phyloP scores from a whole-genome alignment of 2,888 invertebrate species.

The Lepidocyrtoides sp. region DNA sequence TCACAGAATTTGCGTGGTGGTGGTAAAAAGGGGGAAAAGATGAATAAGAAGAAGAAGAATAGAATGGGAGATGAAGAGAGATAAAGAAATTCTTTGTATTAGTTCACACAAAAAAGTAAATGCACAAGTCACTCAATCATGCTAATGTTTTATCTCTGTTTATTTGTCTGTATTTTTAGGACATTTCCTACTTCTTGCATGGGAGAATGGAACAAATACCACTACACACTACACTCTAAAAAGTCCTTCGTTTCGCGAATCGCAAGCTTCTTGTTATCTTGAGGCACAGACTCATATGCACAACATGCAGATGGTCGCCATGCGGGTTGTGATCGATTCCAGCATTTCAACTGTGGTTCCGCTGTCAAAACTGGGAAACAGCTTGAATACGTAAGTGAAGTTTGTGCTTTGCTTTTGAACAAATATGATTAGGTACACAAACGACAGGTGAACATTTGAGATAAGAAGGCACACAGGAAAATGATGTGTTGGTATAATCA shows the following conservation, averaged over 20 bases:
- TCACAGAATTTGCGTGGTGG: no score
- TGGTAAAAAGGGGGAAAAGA: background rate
- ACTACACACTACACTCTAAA: constrained; percentile 86
- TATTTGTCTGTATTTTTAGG: constrained; percentile 87
- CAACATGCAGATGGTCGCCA: constrained; percentile 87
- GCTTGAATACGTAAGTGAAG: constrained; percentile 86
- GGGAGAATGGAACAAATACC: constrained; percentile 85
- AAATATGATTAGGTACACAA: constrained; percentile 9
- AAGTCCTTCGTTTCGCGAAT: constrained; percentile 86
- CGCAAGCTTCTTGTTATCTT: constrained; percentile 87
- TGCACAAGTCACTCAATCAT: constrained; percentile 23
- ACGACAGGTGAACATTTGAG: background rate
- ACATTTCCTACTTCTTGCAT: constrained; percentile 90
- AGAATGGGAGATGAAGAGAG: background rate
- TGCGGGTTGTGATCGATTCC: constrained; percentile 87
- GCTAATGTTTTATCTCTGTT: constrained; percentile 14
- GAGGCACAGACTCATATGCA: constrained; percentile 87
- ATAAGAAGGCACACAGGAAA: no score
- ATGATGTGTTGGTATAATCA: no score
- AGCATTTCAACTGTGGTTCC: constrained; percentile 87
- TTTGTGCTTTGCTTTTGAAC: background rate
- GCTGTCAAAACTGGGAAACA: constrained; percentile 87
- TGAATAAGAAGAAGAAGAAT: background rate
- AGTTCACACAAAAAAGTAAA: constrained; percentile 19
- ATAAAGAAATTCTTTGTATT: constrained; percentile 38